Conservation (phyloP, 2,888 invertebrate genomes). For the Rotaria magnacalcarata region DNA sequence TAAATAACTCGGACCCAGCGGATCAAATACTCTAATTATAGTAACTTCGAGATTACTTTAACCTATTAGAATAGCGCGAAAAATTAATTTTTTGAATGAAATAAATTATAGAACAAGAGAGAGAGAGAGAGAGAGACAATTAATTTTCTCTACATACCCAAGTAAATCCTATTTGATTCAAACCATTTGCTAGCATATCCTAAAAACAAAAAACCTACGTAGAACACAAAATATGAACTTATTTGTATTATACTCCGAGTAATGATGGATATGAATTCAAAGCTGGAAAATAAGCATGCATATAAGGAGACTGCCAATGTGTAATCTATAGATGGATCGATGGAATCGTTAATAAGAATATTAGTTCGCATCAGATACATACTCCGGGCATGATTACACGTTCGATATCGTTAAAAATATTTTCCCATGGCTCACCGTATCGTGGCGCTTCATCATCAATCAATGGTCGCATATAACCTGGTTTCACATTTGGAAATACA, state of each 20-base stretch:
- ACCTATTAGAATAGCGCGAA: too few species aligned
- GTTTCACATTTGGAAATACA: conserved; percentile 79
- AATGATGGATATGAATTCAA: conserved; percentile 86
- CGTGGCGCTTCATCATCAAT: conserved; percentile 79
- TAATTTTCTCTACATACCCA: conserved; percentile 69
- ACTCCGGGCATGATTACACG: conserved; percentile 86
- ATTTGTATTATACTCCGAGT: conserved; percentile 65
- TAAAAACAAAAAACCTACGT: background rate
- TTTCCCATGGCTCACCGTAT: conserved; percentile 76
- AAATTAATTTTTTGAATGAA: too few species aligned
- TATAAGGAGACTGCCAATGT: conserved; percentile 92
- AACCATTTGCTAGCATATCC: conserved; percentile 89
- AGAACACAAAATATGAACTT: background rate
- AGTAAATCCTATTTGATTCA: conserved; percentile 88
- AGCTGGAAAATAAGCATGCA: conserved; percentile 96
- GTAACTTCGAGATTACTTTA: too few species aligned
- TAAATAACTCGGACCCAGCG: too few species aligned
- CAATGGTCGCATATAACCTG: conserved; percentile 78
- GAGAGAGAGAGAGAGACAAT: too few species aligned
- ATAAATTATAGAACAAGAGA: too few species aligned
- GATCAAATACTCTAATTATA: too few species aligned
- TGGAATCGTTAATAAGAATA: background rate
- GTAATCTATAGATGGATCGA: conserved; percentile 64
- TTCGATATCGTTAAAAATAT: conserved; percentile 80
- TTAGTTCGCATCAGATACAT: conserved; percentile 48